phyloP scores from a whole-genome alignment of 2,888 invertebrate genomes.

The Eupithecia inturbata region DNA sequence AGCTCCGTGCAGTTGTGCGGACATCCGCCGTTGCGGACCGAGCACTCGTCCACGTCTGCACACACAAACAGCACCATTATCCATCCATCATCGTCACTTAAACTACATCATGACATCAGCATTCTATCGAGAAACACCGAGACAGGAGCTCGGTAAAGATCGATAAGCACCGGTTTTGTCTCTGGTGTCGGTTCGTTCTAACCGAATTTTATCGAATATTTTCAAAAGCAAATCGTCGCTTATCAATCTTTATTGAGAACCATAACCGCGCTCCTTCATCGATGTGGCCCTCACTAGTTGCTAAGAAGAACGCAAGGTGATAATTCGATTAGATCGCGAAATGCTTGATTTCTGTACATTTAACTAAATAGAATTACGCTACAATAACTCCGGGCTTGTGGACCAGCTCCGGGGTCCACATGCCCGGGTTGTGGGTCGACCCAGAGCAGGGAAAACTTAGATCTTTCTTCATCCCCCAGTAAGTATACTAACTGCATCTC shows the following conservation, averaged over 20 bases:
- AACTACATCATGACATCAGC: not conserved
- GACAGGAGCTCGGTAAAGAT: too few species aligned
- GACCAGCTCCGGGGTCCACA: too few species aligned
- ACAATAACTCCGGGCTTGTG: not conserved
- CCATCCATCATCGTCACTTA: not conserved
- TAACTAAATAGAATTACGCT: too few species aligned
- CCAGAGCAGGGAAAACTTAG: not conserved
- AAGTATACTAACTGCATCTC: slow-evolving; percentile 81
- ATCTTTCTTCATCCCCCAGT: not conserved
- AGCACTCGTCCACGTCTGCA: slow-evolving; percentile 90
- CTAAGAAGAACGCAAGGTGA: too few species aligned
- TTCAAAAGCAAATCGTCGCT: too few species aligned
- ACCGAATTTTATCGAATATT: too few species aligned
- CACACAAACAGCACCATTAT: not conserved
- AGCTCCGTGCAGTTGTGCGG: slow-evolving; percentile 90
- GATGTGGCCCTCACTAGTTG: not conserved
- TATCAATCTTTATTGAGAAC: not conserved
- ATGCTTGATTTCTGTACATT: too few species aligned
- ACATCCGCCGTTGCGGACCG: slow-evolving; percentile 84
- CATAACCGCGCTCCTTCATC: not conserved
- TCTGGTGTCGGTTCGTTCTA: too few species aligned
- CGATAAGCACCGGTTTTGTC: too few species aligned
- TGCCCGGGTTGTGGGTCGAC: too few species aligned
- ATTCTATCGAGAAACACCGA: too few species aligned
- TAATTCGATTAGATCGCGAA: too few species aligned